Evolutionary conservation across 2,888 invertebrate genomes (phyloP), one percentile per base, ranked within the genome.

Genomic region (Heteropelma amictum): DNA sequence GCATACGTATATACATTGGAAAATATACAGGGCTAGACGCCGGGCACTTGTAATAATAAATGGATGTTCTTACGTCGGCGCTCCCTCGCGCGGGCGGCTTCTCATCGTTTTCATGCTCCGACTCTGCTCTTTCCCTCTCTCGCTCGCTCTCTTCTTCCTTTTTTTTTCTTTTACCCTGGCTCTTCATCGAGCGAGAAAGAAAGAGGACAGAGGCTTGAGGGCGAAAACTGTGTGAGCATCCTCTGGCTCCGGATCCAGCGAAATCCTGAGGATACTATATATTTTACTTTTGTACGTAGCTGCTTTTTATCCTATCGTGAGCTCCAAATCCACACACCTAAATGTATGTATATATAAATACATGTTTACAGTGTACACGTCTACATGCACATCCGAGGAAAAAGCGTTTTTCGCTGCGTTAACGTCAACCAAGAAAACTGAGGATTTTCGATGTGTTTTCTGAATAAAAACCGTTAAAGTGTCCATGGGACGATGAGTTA

Each of bases 1-100:
- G 49, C 58, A n/a, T n/a, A n/a, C n/a, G n/a, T n/a, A n/a, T n/a
- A n/a, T n/a, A 73, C 61, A 51, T 14, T 10, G n/a, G 63, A 51
- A 64, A 64, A 64, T 40, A 54, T 54, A 54, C 38, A 38, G 53
- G 26, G 58, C 64, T 64, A 69, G 73, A 74, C 64, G 53, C 21
- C 40, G 61, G 40, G 69, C 74, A 69, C 74, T 74, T 69, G 35
- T 64, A 64, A 69, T 69, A 74, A 74, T 69, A 69, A 74, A 74
- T 69, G 69, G 74, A 51, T 53, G 69, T 69, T 74, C 51, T 69
- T 69, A 69, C 74, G 58, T 64, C 60, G 68, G 64, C 64, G 45
- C 45, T 60, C 74, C 60, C 58, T 54, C 67, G 67, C 54, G 30
- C 56, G 30, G n/a, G n/a, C 63, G 30, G 26, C 53, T 38, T 47